Base-by-base conservation (phyloP, 2,888 invertebrate genomes). In the Agonopterix heracliana region DNA sequence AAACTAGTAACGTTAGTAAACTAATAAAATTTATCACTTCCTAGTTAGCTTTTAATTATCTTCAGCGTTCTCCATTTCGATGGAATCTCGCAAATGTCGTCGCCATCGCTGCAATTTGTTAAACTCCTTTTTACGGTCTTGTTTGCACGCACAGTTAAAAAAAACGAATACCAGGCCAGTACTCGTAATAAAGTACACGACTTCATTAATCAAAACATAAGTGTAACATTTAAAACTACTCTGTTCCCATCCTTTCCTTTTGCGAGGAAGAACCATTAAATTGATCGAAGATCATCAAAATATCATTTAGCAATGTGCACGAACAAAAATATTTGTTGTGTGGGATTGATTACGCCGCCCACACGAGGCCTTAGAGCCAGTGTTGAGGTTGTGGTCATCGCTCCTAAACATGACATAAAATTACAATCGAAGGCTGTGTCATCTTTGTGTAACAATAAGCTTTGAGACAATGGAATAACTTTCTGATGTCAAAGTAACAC, bases 261-360 rank as follows among this genome's bases (percentile, higher is more conserved):
- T 38, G 38, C 9, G 38, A n/a, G 9, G n/a, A 9, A n/a, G 38
- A 38, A 38, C 38, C n/a, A 9, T 38, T n/a, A 38, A 10, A 3
- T 26, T 26, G 5, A 26, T 10, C 35, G 46, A 47, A 52, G 48
- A 51, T 46, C 45, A 49, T 56, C 53, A 54, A 50, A 52, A 47
- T 7, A 52, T 45, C 43, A 44, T 46, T 47, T 51, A 36, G n/a
- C 45, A 41, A 41, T 41, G 44, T 47, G 44, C 49, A 45, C 43
- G 50, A 48, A 34, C 46, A 56, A 56, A 55, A 56, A 55, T 57
- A 57, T 57, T 57, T 26, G 50, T 26, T 54, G 59, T 59, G 63
- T 61, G 57, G 62, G 62, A 46, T 57, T 51, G 14, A 46, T 54
- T 38, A 40, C 44, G 48, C 50, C 58, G 55, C 61, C 61, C 56